These are phyloP conservation scores for Clusia tigrina DNA, from an alignment of 2,888 invertebrate genomes.

Conservation along the genomic window DNA sequence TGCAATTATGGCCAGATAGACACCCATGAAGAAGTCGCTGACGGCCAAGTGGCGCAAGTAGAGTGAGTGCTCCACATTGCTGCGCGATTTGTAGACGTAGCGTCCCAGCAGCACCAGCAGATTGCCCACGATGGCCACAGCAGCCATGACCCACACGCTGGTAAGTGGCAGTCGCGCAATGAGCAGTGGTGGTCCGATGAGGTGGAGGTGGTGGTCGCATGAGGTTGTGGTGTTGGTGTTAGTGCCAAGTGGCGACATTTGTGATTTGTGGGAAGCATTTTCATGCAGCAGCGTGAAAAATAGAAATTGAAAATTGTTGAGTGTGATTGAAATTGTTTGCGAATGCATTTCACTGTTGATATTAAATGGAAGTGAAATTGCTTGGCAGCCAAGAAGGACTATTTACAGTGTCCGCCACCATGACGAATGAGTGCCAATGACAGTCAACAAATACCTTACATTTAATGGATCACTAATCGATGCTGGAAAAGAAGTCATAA, in stretches of 20 bases:
- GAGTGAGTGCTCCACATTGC: constrained; percentile 70
- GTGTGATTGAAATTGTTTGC: not conserved
- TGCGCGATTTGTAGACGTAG: constrained; percentile 66
- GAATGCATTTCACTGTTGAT: no score
- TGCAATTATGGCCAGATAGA: constrained; percentile 70
- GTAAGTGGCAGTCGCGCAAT: not conserved
- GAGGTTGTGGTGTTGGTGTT: not conserved
- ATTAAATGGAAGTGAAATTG: no score
- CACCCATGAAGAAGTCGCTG: constrained; percentile 72
- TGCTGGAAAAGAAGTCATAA: no score
- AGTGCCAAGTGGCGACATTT: not conserved
- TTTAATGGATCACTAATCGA: no score
- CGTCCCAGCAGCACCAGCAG: constrained; percentile 68
- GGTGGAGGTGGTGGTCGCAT: not conserved
- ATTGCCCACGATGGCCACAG: constrained; percentile 69
- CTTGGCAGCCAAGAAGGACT: no score
- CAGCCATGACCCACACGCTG: constrained; percentile 72
- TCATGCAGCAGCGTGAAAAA: not conserved
- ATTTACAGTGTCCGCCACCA: no score
- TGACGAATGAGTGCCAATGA: no score
- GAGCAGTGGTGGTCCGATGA: no score
- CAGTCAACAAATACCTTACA: no score
- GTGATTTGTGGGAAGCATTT: not conserved
- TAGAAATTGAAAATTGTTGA: not conserved
- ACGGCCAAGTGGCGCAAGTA: constrained; percentile 71